Evolutionary conservation across 2,113 vertebrate genomes (phyloP).

Genomic region (Ptilonorhynchus violaceus): DNA sequence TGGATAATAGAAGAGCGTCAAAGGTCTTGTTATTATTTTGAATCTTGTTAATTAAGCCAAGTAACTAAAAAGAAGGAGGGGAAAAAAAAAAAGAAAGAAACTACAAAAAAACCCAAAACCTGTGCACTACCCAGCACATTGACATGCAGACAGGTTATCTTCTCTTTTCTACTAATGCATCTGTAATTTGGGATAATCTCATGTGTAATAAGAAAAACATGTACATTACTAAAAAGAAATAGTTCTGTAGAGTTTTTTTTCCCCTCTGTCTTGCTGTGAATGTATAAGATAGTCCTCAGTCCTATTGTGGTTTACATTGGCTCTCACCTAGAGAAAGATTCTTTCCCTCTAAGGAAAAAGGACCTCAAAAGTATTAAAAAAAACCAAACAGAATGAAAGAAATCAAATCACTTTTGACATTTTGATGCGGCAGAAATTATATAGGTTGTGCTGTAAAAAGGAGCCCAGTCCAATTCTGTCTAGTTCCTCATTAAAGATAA

Average conservation of each 20-base stretch:
- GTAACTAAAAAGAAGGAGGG: background rate
- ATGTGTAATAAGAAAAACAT: background rate
- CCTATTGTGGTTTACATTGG: background rate
- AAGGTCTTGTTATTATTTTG: background rate
- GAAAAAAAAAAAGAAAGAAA: background rate
- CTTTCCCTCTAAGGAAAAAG: background rate
- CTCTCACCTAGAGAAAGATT: background rate
- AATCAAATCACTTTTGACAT: background rate
- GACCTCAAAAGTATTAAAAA: background rate
- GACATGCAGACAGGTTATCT: background rate
- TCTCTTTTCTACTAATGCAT: background rate
- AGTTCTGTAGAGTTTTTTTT: background rate
- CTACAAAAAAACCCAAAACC: background rate
- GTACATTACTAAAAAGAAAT: background rate
- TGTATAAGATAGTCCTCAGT: background rate
- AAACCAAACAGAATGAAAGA: background rate
- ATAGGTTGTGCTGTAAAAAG: background rate
- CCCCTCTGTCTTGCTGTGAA: background rate
- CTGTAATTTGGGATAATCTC: background rate
- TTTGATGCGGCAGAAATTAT: background rate
- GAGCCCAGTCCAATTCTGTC: background rate
- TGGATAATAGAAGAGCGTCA: background rate
- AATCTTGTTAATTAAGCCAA: constrained; percentile 20
- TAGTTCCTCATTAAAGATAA: background rate
- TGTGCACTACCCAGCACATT: background rate